Evolutionary conservation across 2,888 invertebrate species (phyloP), one percentile per base, ranked within the genome.

Genomic region (Crossocerus cetratus): DNA sequence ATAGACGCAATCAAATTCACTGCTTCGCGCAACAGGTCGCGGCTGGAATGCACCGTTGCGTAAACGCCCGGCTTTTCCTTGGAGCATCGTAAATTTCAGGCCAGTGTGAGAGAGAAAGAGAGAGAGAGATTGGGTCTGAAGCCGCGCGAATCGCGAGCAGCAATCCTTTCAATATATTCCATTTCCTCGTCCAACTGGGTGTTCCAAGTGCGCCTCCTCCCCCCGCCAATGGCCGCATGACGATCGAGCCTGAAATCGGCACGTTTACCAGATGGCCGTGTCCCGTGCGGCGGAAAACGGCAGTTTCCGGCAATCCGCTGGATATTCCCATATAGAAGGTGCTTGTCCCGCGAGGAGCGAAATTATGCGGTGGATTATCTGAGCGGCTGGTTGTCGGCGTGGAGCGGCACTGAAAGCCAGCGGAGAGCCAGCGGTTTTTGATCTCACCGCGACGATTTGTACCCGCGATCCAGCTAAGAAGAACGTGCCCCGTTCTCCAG

Each of bases 371-470:
- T 59, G 80, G 80, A 82, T 81, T 81, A 81, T 83, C 80, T 70
- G 80, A 23, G 54, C 63, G 72, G 21, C 20, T 32, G 55, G 65
- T 67, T 58, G 76, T 78, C 76, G 70, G 76, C 78, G 16, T 4
- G 49, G 14, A 49, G 45, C 62, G 49, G 75, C 69, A 68, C 70
- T 66, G 74, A 68, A 73, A 76, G 73, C 81, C 76, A 77, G 72
- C 66, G 69, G 70, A 32, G 32, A 65, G 70, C 56, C n/a, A n/a
- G 60, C 43, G 74, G 82, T 85, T 83, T 83, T 85, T 85, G 84
- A 85, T 84, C 84, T 84, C 67, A 85, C 84, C 84, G 85, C 86
- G 74, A 79, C 86, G 83, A 84, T 85, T 85, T 85, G 84, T 85
- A 85, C 82, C 72, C 63, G 77, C 76, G 77, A 81, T 82, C 74